A percentile compares a stretch with the other conserved stretches of the same genome.
phyloP scores from a whole-genome alignment of 1,140 invertebrate species.

The Periplaneta americana region DNA sequence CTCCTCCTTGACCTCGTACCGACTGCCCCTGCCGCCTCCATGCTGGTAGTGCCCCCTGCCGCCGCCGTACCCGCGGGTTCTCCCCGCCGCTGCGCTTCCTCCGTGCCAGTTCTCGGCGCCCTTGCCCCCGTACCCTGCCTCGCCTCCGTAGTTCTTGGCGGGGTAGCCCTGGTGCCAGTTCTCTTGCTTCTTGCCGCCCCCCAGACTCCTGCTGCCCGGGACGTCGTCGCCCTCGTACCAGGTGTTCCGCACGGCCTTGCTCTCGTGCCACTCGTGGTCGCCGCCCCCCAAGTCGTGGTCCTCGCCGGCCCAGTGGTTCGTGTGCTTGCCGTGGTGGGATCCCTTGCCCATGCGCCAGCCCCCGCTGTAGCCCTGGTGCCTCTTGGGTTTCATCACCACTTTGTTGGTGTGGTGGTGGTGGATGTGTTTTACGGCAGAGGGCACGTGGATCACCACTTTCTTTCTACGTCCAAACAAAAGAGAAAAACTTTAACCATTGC shows the following conservation, averaged over 20 bases:
- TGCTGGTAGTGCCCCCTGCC: no score
- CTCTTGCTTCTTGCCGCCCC: not conserved
- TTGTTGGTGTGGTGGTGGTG: not conserved
- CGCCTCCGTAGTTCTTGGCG: no score
- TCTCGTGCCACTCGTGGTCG: not conserved
- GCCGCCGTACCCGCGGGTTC: no score
- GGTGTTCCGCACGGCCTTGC: not conserved
- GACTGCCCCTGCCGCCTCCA: no score
- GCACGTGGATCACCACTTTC: not conserved
- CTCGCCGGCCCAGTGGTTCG: not conserved
- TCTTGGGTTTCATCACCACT: not conserved
- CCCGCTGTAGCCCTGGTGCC: not conserved
- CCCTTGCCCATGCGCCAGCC: not conserved
- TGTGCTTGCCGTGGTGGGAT: no score
- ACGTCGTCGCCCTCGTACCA: not conserved
- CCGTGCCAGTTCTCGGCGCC: not conserved
- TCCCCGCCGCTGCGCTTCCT: not conserved
- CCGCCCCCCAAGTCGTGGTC: not conserved
- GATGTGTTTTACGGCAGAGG: not conserved
- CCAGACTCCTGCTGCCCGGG: no score
- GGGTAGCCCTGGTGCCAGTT: no score
- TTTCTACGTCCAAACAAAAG: not conserved
- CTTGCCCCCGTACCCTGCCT: no score
- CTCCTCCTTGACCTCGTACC: not conserved
- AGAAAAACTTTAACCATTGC: no score